These are phyloP conservation scores for human DNA, from an alignment of 2,113 vertebrate species.

Conservation along the genomic window GRCh38 chr7:4019001-4019500, in stretches of 20 bases:
- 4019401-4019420: too few species aligned
- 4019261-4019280: not conserved
- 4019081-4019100: not conserved
- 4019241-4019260: not conserved
- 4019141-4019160: too few species aligned
- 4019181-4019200: not conserved
- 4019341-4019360: not conserved
- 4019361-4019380: not conserved
- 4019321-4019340: not conserved
- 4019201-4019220: not conserved
- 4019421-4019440: accelerated
- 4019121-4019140: not conserved
- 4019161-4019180: not conserved
- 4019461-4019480: not conserved
- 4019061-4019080: not conserved
- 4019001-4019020: accelerated
- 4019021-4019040: accelerated
- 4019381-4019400: not conserved
- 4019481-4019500: not conserved
- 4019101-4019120: not conserved
- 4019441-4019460: accelerated
- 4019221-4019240: not conserved
- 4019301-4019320: not conserved
- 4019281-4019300: accelerated
- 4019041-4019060: accelerated